phyloP scores from a whole-genome alignment of 2,888 invertebrate species.

The Heteropelma amictum region DNA sequence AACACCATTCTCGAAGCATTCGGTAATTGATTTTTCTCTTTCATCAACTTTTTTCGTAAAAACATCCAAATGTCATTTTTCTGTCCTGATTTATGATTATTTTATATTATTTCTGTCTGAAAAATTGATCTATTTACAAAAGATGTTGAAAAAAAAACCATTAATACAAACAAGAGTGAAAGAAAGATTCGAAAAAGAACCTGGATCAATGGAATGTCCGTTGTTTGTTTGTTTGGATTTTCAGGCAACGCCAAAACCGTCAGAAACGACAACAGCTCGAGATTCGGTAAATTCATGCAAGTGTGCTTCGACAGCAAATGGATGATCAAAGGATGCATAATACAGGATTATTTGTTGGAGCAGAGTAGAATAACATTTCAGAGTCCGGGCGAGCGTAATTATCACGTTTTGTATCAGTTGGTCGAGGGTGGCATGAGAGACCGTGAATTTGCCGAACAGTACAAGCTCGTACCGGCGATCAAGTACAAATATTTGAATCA shows the following conservation, averaged over 20 bases:
- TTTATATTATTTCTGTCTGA: too few relatives aligned
- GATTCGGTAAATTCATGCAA: conserved; percentile 98
- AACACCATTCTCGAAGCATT: conserved; percentile 96
- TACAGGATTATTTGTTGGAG: conserved; percentile 93
- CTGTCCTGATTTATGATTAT: neutral
- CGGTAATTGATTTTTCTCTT: conserved; percentile 80
- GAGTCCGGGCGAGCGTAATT: conserved; percentile 91
- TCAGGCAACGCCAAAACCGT: conserved; percentile 95
- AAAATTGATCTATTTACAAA: neutral
- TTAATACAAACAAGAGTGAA: neutral
- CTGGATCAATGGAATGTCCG: neutral
- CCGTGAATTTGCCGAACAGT: conserved; percentile 85
- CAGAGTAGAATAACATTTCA: conserved; percentile 95
- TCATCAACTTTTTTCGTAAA: neutral
- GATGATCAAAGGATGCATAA: conserved; percentile 94
- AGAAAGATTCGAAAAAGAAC: neutral
- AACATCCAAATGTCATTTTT: neutral
- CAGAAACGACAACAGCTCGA: conserved; percentile 94
- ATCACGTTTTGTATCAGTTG: conserved; percentile 95
- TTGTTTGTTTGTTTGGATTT: neutral
- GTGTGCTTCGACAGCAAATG: conserved; percentile 93
- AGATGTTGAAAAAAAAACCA: neutral
- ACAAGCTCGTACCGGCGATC: conserved; percentile 86
- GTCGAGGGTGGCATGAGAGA: conserved; percentile 92
- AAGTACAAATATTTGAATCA: conserved; percentile 92